These are phyloP conservation scores for Sebastes matsubarae DNA, from an alignment of 2,797 vertebrate species.

Conservation along the genomic window DNA sequence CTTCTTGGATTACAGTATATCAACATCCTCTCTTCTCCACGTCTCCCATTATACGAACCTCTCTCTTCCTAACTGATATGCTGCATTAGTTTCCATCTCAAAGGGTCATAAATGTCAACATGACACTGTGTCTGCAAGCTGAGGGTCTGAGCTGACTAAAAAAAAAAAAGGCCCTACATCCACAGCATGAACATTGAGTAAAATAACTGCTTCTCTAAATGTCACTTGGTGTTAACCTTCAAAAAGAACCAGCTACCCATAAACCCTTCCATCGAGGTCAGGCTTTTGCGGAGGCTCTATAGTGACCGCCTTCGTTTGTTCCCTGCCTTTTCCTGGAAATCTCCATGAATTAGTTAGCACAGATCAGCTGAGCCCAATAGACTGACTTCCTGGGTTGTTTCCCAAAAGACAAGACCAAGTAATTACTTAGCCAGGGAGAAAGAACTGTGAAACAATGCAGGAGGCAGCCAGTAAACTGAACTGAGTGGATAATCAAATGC, in stretches of 20 bases:
- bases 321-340: slow-evolving; percentile 54
- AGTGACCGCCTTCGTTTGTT: slow-evolving; percentile 42
- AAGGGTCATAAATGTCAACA: not conserved
- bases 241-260: slow-evolving; percentile 28
- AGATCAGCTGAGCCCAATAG: slow-evolving; percentile 42
- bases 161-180: slow-evolving; percentile 13
- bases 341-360: slow-evolving; percentile 62
- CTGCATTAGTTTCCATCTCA: not conserved
- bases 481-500: not conserved
- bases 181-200: slow-evolving; percentile 20
- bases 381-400: slow-evolving; percentile 13
- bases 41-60: not conserved
- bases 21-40: not conserved
- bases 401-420: not conserved
- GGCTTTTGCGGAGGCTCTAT: slow-evolving; percentile 13
- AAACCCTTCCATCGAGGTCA: slow-evolving; percentile 37
- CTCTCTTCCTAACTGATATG: not conserved
- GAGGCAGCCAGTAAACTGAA: not conserved
- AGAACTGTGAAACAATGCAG: not conserved
- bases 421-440: not conserved
- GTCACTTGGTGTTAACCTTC: slow-evolving; percentile 46
- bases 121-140: not conserved
- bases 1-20: slow-evolving; percentile 1
- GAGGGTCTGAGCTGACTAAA: not conserved
- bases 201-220: slow-evolving; percentile 29